Evolutionary conservation across 1,140 invertebrate species (phyloP), one percentile per base, ranked within the genome.

Genomic region (Saxidomus purpurata): DNA sequence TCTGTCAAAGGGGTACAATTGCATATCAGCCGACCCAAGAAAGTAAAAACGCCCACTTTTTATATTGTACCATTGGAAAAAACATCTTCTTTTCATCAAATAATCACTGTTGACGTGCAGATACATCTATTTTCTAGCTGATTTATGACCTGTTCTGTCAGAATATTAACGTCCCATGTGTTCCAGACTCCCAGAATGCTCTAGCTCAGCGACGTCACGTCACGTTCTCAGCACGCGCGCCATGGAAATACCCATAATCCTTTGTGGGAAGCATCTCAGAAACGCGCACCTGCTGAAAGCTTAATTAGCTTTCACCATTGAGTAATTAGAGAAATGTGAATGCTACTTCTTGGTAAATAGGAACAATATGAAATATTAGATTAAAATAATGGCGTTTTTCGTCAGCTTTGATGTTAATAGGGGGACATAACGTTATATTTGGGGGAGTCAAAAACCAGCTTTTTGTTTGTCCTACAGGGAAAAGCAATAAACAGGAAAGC

Each of bases 281-380:
- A 55, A 59, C 83, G 83, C 83, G 83, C 83, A 76, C 69, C 63
- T 74, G 83, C 83, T 69, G 83, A 74, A 85, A 31, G 22, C 47
- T 36, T 85, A 74, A 85, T 85, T 85, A 59, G 83, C 38, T 74
- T 85, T 74, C 49, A 85, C 40, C 67, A 52, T 76, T 36, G 43
- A 74, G 83, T 55, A 85, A 74, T 71, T 85, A 74, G 19, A 36
- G 22, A 25, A 38, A 76, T 52, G 83, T 15, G 83, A 71, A 79
- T 71, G 67, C 28, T 76, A 34, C 43, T 52, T 85, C 67, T 38
- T 31, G n/a, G n/a, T 49, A 85, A 85, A 85, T 85, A 34, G 47
- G 40, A 85, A 85, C 83, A 85, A 85, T 85, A 85, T 85, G 83
- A 85, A 85, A 74, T 74, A 85, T 49, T 49, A 74, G 28, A 85